Evolutionary conservation across 2,888 invertebrate species (phyloP), one percentile per base, ranked within the genome.

Genomic region (Nysson spinosus): DNA sequence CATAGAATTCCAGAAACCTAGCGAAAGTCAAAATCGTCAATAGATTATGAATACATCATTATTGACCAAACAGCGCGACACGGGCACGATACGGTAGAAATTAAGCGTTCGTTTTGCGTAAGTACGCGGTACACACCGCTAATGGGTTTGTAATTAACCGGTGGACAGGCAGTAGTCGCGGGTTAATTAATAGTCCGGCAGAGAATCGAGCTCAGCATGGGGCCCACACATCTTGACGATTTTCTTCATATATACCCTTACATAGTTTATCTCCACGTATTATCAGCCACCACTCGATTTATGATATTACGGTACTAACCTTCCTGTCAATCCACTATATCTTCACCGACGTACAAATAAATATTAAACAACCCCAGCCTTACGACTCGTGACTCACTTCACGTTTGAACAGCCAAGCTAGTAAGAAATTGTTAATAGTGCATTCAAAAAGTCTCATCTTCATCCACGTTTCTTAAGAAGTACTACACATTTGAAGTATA

Each of bases 131-230:
- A 7, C 49, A n/a, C n/a, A 22, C 47, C 28, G 50, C 35, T 64
- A 68, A 72, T 55, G 58, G 44, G 44, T 57, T 56, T 42, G 57
- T 60, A 73, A 73, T 75, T 76, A 76, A 72, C 55, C 42, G 20
- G 54, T 49, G 56, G 64, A 65, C 73, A 67, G 62, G 56, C 67
- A 54, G 67, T 70, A 75, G 70, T 76, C 67, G 57, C 54, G 42
- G 56, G 61, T 79, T 79, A 78, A 78, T 79, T 78, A 75, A 78
- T 78, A 75, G 78, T 69, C 44, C 50, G 57, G 12, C 24, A 37
- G 42, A 35, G 61, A 65, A 72, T 56, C 44, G 57, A 42, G 58
- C 66, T 4, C 67, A 60, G 67, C 70, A 69, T 62, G 78, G 56
- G 57, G 70, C 64, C 67, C 69, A 46, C 72, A 68, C 75, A 74